Evolutionary conservation across 2,888 invertebrate species (phyloP).

Genomic region (Lumbricus terrestris): DNA sequence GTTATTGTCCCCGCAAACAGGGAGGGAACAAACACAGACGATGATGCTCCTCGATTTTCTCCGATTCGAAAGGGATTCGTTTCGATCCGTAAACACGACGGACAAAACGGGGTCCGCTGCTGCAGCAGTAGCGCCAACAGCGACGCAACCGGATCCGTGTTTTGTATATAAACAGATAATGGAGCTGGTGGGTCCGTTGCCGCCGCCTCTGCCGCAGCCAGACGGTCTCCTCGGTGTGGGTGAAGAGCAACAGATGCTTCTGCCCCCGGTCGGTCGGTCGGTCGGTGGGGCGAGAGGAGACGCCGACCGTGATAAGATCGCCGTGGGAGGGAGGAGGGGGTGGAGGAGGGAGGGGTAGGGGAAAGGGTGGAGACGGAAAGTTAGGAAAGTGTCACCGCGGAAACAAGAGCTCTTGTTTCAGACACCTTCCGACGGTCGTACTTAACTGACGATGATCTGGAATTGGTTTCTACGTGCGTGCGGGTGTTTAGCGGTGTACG

Average conservation of each 20-base stretch:
- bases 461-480: background rate
- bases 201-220: background rate
- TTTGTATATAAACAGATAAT: conserved; percentile 17
- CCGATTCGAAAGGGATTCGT: background rate
- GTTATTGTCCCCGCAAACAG: background rate
- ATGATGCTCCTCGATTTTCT: background rate
- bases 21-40: background rate
- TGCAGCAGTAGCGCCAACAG: background rate
- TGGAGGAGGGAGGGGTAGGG: background rate
- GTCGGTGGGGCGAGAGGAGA: background rate
- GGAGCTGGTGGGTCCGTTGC: background rate
- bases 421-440: background rate
- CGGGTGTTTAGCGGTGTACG: background rate
- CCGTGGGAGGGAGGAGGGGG: background rate
- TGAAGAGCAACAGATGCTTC: background rate
- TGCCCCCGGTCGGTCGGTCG: too few species aligned
- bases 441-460: background rate
- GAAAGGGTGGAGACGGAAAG: background rate
- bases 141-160: background rate
- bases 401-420: conserved; percentile 8
- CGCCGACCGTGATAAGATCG: background rate
- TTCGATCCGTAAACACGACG: background rate
- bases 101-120: too few species aligned
- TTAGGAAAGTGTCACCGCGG: background rate
- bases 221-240: background rate